Percentiles rank a stretch among this genome's conserved stretches.
These are phyloP conservation scores for Heliconius sara DNA, from an alignment of 2,888 invertebrate species.

Conservation along the genomic window DNA sequence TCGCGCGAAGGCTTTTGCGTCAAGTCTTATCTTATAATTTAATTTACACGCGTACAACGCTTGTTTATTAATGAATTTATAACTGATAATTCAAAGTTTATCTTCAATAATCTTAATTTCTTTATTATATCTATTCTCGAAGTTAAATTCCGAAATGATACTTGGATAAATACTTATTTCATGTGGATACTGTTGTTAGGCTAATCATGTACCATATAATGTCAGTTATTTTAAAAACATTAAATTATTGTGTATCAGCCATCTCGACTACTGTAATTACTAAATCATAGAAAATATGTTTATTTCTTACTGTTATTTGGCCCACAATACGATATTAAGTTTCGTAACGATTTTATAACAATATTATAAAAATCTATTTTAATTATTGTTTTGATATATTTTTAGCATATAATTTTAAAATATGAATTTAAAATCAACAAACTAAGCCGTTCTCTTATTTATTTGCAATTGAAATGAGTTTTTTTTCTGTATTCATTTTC, in stretches of 20 bases:
- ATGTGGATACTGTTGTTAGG: slow-evolving; percentile 47
- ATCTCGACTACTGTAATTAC: slow-evolving; percentile 34
- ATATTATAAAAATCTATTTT: neutral
- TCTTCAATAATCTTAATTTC: slow-evolving; percentile 71
- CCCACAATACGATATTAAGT: neutral
- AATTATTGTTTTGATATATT: neutral
- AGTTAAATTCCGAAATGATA: slow-evolving; percentile 51
- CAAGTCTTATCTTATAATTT: slow-evolving; percentile 76
- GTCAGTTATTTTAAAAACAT: slow-evolving; percentile 40
- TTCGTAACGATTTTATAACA: neutral
- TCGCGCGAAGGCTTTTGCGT: slow-evolving; percentile 63
- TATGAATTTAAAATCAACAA: neutral
- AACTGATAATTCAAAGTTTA: slow-evolving; percentile 66
- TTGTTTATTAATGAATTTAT: slow-evolving; percentile 72
- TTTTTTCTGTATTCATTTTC: neutral
- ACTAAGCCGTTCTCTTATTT: neutral
- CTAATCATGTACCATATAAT: slow-evolving; percentile 47
- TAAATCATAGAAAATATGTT: slow-evolving; percentile 1
- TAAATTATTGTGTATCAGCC: slow-evolving; percentile 45
- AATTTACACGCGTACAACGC: slow-evolving; percentile 71
- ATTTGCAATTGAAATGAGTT: slow-evolving; percentile 11
- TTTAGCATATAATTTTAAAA: neutral
- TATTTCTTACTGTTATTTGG: slow-evolving; percentile 14
- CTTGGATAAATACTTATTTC: slow-evolving; percentile 52
- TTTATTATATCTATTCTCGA: slow-evolving; percentile 65